Conservation (phyloP, 2,113 vertebrate species). For the Ageneiosus marmoratus region DNA sequence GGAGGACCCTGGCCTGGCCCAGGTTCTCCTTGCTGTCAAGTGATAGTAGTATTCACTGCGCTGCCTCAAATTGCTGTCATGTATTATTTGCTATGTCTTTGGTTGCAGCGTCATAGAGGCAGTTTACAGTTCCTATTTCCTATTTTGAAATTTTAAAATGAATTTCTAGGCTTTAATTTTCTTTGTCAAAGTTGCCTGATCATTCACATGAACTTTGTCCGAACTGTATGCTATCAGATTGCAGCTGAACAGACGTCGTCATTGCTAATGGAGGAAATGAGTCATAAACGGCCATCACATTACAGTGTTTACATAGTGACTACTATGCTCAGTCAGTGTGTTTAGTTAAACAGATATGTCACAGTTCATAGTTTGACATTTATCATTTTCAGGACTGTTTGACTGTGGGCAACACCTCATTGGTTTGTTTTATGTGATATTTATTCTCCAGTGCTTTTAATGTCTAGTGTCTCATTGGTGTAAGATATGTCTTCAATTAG, state of each 20-base stretch:
- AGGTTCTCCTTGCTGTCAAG: too few species aligned
- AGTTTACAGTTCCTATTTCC: background rate
- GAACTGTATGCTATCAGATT: slow-evolving; percentile 9
- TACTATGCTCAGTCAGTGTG: background rate
- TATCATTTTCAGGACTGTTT: background rate
- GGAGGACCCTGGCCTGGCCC: too few species aligned
- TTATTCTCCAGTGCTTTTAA: background rate
- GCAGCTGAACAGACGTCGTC: background rate
- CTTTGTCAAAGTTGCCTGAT: background rate
- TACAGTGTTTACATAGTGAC: background rate
- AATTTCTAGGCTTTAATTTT: background rate
- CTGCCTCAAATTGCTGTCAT: background rate
- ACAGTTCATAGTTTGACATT: background rate
- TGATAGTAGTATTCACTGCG: too few species aligned
- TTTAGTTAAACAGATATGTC: background rate
- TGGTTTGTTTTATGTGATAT: background rate
- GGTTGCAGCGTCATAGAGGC: background rate
- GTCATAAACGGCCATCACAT: background rate
- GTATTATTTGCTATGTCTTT: background rate
- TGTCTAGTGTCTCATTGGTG: background rate
- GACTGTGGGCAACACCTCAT: background rate
- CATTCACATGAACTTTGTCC: background rate
- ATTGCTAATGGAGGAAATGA: background rate
- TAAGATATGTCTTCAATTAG: background rate
- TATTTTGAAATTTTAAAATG: too few species aligned